Conservation (phyloP, 2,797 vertebrate genomes). For the Peromyscus attwateri region DNA sequence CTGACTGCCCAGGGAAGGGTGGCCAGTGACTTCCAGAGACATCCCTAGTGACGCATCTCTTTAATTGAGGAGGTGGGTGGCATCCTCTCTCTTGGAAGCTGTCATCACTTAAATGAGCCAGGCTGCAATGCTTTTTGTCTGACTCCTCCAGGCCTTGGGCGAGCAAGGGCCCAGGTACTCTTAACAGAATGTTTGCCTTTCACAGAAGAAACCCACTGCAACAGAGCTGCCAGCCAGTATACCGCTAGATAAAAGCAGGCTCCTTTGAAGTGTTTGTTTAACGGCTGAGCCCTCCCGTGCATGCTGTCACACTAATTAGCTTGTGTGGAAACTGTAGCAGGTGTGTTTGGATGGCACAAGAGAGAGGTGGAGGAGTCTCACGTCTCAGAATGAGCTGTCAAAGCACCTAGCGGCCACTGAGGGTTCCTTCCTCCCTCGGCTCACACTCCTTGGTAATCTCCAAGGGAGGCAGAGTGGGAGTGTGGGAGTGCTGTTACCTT, state of each 20-base stretch:
- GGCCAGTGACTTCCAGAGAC: background rate
- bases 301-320: constrained; percentile 47
- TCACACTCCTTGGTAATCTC: background rate
- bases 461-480: background rate
- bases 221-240: constrained; percentile 57
- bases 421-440: background rate
- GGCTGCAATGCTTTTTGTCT: background rate
- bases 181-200: constrained; percentile 63
- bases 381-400: background rate
- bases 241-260: constrained; percentile 50
- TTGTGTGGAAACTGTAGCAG: constrained; percentile 59
- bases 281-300: background rate
- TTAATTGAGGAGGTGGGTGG: background rate
- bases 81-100: background rate
- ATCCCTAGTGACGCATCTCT: background rate
- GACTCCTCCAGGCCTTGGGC: background rate
- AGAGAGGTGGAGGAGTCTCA: background rate
- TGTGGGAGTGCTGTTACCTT: background rate
- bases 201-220: constrained; percentile 8
- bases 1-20: background rate
- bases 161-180: background rate
- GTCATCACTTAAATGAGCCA: background rate
- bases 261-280: constrained; percentile 64
- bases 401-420: background rate
- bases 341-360: constrained; percentile 35